Evolutionary conservation across 2,797 vertebrate genomes (phyloP).

Genomic region (Lithobates pipiens): DNA sequence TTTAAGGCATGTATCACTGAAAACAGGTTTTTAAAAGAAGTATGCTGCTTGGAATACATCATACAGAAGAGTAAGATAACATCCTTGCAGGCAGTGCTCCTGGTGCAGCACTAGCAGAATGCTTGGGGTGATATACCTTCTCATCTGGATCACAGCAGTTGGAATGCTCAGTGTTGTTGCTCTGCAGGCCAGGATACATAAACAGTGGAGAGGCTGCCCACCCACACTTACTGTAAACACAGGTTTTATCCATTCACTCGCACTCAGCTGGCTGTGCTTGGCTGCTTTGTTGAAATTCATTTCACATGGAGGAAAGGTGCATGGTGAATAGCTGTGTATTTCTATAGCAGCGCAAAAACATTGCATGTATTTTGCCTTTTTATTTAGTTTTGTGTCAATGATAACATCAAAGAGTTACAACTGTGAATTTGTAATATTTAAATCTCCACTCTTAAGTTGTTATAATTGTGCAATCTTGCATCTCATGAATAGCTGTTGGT

Average conservation of each 20-base stretch:
- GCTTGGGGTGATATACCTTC: constrained; percentile 62
- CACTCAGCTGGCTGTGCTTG: constrained; percentile 65
- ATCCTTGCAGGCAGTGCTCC: too few species aligned
- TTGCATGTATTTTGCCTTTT: constrained; percentile 14
- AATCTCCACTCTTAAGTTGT: too few species aligned
- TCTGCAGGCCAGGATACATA: constrained; percentile 70
- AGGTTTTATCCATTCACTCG: constrained; percentile 64
- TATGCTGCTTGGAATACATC: too few species aligned
- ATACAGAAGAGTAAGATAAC: too few species aligned
- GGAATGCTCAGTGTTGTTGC: constrained; percentile 65
- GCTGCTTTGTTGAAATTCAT: constrained; percentile 66
- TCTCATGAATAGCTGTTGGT: too few species aligned
- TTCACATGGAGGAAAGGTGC: constrained; percentile 66
- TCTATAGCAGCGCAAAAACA: neutral
- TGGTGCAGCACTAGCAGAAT: neutral
- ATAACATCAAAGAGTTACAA: neutral
- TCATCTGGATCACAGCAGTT: constrained; percentile 74
- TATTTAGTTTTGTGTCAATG: neutral
- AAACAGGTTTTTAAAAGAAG: too few species aligned
- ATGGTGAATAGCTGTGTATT: constrained; percentile 64
- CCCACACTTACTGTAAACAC: constrained; percentile 66
- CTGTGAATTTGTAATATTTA: too few species aligned
- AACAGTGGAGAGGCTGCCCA: constrained; percentile 68
- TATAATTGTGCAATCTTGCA: too few species aligned
- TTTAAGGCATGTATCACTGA: too few species aligned